A percentile compares a stretch with the other conserved stretches of the same genome.
Conservation (phyloP, 2,113 vertebrate species). For the Chloropsis hardwickii region DNA sequence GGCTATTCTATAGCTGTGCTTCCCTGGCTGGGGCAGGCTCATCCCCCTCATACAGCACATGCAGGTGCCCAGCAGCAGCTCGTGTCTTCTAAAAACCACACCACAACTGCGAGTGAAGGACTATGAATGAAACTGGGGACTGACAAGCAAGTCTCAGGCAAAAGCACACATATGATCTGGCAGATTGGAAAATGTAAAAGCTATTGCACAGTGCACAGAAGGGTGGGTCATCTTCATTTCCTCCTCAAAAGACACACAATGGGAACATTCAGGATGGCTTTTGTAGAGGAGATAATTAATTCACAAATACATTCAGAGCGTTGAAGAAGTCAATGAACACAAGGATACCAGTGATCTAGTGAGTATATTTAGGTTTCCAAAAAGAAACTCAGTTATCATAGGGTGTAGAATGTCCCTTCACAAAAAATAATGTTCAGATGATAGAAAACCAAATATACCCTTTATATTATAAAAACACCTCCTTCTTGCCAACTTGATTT, state of each 20-base stretch:
- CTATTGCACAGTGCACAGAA: neutral
- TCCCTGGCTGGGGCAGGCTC: neutral
- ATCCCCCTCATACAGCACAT: neutral
- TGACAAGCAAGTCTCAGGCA: neutral
- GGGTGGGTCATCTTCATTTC: neutral
- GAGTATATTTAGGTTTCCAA: neutral
- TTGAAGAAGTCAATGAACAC: neutral
- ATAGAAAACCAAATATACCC: neutral
- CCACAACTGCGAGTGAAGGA: neutral
- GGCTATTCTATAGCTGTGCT: neutral
- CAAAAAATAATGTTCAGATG: neutral
- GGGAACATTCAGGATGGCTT: neutral
- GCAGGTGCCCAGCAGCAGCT: neutral
- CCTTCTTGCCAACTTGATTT: neutral
- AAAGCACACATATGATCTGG: neutral
- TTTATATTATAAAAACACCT: neutral
- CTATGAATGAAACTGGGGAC: neutral
- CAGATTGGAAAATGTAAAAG: neutral
- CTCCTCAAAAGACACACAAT: neutral
- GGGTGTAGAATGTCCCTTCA: neutral
- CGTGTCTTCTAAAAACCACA: neutral
- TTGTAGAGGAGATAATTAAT: neutral
- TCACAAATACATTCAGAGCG: neutral
- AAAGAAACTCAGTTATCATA: neutral
- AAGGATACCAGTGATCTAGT: neutral